Conservation (phyloP, 2,113 vertebrate genomes). For the Poeciliopsis turrubarensis region DNA sequence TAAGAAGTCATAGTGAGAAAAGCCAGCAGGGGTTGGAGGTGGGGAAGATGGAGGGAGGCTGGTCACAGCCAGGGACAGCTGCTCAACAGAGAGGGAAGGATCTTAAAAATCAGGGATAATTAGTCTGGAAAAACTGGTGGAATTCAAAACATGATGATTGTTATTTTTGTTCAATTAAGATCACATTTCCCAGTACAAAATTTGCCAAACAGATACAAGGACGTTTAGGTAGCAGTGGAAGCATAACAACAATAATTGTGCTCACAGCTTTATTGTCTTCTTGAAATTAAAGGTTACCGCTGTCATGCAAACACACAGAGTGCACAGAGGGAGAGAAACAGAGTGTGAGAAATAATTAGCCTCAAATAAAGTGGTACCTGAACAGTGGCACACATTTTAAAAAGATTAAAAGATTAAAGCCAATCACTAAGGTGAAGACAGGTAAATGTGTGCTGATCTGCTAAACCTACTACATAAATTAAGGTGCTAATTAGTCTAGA, state of each 20-base stretch:
- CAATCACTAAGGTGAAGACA: constrained; percentile 4
- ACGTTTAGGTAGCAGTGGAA: constrained; percentile 19
- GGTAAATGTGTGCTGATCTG: background rate
- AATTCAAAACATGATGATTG: background rate
- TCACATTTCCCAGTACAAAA: constrained; percentile 6
- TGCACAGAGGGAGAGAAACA: background rate
- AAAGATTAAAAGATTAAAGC: background rate
- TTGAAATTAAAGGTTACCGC: constrained; percentile 24
- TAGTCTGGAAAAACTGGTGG: background rate
- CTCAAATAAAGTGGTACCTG: background rate
- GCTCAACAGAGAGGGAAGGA: background rate
- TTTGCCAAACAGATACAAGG: constrained; percentile 5
- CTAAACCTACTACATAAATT: background rate
- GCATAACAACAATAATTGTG: constrained; percentile 9
- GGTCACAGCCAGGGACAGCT: background rate
- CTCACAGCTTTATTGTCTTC: background rate
- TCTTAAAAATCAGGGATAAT: background rate
- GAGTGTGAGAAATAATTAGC: background rate
- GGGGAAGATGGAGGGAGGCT: background rate
- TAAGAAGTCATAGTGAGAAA: background rate
- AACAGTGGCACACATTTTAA: background rate
- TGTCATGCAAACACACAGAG: background rate
- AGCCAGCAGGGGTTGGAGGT: constrained; percentile 3
- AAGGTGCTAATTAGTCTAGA: constrained; percentile 13
- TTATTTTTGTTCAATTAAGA: background rate